These are phyloP conservation scores for Syrphus vitripennis DNA, from an alignment of 2,888 invertebrate species.

Conservation along the genomic window DNA sequence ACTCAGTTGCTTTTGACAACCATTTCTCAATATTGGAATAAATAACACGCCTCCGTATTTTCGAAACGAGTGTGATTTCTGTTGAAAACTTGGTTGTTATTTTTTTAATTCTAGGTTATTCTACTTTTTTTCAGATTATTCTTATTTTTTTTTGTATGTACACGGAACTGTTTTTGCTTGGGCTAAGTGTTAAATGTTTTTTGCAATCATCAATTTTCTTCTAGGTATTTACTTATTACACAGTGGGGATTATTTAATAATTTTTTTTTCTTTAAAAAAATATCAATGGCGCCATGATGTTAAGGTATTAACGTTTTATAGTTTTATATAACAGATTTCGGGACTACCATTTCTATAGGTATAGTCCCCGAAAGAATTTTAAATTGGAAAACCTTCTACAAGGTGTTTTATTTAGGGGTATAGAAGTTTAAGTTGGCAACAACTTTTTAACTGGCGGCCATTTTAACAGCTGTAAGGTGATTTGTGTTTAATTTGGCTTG, in stretches of 20 bases:
- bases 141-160: slow-evolving; percentile 12
- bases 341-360: too few relatives aligned
- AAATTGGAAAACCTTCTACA: too few relatives aligned
- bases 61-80: slow-evolving; percentile 66
- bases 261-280: too few relatives aligned
- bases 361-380: too few relatives aligned
- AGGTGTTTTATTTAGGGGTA: too few relatives aligned
- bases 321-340: too few relatives aligned
- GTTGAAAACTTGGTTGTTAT: slow-evolving; percentile 1
- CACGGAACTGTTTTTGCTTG: slow-evolving; percentile 29
- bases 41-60: slow-evolving; percentile 38
- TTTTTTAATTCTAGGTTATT: not conserved
- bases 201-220: slow-evolving; percentile 64
- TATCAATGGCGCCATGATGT: too few relatives aligned
- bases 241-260: slow-evolving; percentile 19
- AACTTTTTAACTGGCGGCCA: too few relatives aligned
- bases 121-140: not conserved
- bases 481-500: too few relatives aligned
- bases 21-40: slow-evolving; percentile 32
- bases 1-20: slow-evolving; percentile 43
- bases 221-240: slow-evolving; percentile 45
- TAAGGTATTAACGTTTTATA: too few relatives aligned
- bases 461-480: too few relatives aligned
- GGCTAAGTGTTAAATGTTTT: slow-evolving; percentile 55
- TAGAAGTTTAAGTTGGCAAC: too few relatives aligned